Evolutionary conservation across 2,797 vertebrate genomes (phyloP), one percentile per base, ranked within the genome.

Genomic region (Oophaga sylvatica): DNA sequence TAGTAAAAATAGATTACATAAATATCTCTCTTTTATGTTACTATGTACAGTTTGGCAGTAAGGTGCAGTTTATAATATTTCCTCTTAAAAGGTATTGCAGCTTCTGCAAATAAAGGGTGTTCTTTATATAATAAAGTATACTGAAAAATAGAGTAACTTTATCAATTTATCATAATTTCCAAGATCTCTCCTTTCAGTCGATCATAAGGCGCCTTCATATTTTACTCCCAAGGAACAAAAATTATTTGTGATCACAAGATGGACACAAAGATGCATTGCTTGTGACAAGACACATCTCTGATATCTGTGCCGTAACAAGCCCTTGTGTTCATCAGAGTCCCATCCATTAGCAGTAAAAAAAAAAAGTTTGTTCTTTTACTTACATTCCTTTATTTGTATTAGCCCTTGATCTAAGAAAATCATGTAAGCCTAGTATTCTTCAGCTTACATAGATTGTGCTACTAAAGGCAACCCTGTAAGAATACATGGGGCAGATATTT

Each of bases 11-110:
- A 5, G 65, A 67, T 48, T 70, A 48, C 13, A 85, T 83, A 84
- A 53, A 86, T 60, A 83, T 81, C 81, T 67, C 65, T 82, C 85
- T 81, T 57, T 81, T 60, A 77, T 71, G 70, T 67, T 17, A 59
- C 41, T 86, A 86, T 73, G 7, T 83, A 83, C 70, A 83, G 16
- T 76, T 86, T 82, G 79, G 83, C 80, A 59, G 63, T 71, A 89
- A 89, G 88, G 88, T 89, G 88, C 88, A 70, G 75, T 83, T 84
- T 78, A 41, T 8, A n/a, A 41, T 73, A 41, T 62, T 22, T 71
- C 35, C 5, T 2, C 9, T 29, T 29, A 22, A 53, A 16, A 75
- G 19, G 6, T 77, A 56, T 56, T 26, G 0, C 22, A 22, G 41
- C 11, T 75, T 45, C 13, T 16, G 75, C 12, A 77, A 56, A 73